Evolutionary conservation across 1,140 invertebrate species (phyloP).

Genomic region (Papilio machaon): DNA sequence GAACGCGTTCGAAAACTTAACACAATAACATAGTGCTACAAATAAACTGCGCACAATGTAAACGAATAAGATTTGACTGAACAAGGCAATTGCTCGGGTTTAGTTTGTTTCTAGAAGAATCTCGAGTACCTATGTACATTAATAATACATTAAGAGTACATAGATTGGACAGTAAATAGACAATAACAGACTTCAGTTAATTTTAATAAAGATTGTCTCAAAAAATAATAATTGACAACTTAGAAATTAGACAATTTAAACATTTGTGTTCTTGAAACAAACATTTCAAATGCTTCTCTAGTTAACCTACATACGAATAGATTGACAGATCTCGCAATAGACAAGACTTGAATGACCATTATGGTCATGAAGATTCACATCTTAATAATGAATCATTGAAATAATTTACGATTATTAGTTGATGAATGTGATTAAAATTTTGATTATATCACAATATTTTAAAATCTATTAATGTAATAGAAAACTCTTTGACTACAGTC

Average conservation of each 20-base stretch:
- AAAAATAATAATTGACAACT: background rate
- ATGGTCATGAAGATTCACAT: constrained; percentile 8
- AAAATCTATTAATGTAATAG: too few relatives aligned
- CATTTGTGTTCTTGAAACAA: constrained; percentile 39
- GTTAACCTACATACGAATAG: constrained; percentile 47
- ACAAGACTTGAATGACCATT: background rate
- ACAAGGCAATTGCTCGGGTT: background rate
- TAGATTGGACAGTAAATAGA: too few relatives aligned
- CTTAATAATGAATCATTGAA: background rate
- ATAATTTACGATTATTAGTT: background rate
- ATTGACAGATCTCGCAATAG: constrained; percentile 35
- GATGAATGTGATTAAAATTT: too few relatives aligned
- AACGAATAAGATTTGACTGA: background rate
- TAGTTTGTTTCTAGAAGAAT: background rate
- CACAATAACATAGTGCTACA: constrained; percentile 18
- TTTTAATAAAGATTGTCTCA: too few relatives aligned
- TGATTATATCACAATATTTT: too few relatives aligned
- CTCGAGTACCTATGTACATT: background rate
- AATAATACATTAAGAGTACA: background rate
- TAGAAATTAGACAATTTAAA: background rate
- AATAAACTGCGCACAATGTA: constrained; percentile 20
- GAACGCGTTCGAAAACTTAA: constrained; percentile 15
- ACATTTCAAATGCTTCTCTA: constrained; percentile 43
- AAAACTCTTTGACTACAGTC: too few relatives aligned
- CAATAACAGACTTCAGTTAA: too few relatives aligned